Evolutionary conservation across 2,797 vertebrate genomes (phyloP).

Genomic region (Eospalax fontanierii): DNA sequence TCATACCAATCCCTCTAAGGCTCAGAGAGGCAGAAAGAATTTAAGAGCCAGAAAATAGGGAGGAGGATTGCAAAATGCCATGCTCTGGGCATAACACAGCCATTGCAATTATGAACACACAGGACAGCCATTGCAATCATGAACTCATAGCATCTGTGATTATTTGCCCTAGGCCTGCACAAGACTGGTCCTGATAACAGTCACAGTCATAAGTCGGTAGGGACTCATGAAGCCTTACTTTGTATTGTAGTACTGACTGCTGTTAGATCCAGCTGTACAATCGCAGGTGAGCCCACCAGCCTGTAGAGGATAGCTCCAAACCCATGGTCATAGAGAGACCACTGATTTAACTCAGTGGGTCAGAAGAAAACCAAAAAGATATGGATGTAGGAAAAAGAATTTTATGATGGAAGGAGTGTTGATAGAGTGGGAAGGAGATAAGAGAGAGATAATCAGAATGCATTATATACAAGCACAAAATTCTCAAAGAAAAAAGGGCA

Average conservation of each 20-base stretch:
- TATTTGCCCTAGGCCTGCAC: background rate
- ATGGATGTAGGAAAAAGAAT: background rate
- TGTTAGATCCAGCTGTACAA: background rate
- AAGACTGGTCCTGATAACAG: background rate
- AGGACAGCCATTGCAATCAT: background rate
- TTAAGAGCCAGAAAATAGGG: background rate
- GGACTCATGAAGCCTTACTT: background rate
- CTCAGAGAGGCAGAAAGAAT: background rate
- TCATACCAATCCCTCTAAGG: background rate
- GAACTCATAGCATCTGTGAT: background rate
- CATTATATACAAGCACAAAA: background rate
- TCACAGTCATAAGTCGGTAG: background rate
- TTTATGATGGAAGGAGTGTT: background rate
- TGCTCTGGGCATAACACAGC: background rate
- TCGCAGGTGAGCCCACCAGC: background rate
- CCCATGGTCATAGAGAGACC: background rate
- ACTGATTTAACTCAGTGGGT: background rate
- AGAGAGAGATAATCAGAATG: background rate
- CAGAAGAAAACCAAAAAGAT: background rate
- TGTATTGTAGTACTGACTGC: background rate
- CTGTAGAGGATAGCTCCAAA: too few species aligned
- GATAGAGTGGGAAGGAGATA: background rate
- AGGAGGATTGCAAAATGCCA: too few species aligned
- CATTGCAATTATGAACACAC: background rate
- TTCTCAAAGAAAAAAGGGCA: background rate